These are phyloP conservation scores for Melipona bicolor DNA, from an alignment of 2,888 invertebrate species.

Conservation along the genomic window DNA sequence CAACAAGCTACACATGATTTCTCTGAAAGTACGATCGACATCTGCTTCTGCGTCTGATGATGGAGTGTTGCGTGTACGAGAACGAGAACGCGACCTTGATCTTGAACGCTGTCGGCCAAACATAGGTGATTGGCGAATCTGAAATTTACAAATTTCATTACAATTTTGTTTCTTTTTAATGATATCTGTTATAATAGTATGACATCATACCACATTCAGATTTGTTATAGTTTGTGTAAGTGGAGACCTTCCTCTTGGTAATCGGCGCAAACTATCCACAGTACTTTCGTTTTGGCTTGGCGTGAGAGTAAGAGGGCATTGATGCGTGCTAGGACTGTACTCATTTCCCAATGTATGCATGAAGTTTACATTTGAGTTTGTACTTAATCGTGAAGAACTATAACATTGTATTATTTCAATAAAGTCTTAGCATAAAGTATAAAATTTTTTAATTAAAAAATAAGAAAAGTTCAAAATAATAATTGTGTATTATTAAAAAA, in stretches of 20 bases:
- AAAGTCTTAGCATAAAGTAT: neutral
- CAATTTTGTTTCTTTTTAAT: neutral
- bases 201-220: conserved; percentile 71
- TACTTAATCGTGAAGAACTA: conserved; percentile 74
- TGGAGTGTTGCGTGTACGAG: conserved; percentile 74
- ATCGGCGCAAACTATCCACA: conserved; percentile 66
- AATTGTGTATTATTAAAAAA: neutral
- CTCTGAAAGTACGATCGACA: conserved; percentile 79
- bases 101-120: conserved; percentile 72
- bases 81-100: conserved; percentile 79
- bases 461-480: neutral
- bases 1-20: conserved; percentile 81
- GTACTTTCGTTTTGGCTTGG: conserved; percentile 66
- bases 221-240: conserved; percentile 76
- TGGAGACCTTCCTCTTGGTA: conserved; percentile 79
- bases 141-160: conserved; percentile 11
- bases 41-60: conserved; percentile 68
- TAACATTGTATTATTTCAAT: conserved; percentile 59
- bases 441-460: neutral
- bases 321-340: conserved; percentile 70
- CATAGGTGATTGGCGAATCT: conserved; percentile 68
- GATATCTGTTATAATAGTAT: neutral
- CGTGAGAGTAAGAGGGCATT: conserved; percentile 70
- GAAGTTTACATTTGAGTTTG: conserved; percentile 76
- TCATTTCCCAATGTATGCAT: conserved; percentile 77